phyloP scores from a whole-genome alignment of 2,113 vertebrate genomes.

The Rhynchomys soricoides region DNA sequence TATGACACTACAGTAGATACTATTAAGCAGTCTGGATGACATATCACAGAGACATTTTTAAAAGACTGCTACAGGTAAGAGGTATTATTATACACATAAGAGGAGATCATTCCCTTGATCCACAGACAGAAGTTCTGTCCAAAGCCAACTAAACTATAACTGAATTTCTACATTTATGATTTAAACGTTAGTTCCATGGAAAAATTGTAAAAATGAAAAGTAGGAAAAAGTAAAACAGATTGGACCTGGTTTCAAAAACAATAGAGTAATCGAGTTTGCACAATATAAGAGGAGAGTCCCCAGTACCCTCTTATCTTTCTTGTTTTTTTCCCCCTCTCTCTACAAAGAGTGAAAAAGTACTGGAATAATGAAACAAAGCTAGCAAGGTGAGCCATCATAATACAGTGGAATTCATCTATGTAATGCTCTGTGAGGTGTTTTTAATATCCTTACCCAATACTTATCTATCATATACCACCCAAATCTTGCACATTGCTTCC shows the following conservation, averaged over 20 bases:
- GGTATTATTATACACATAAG: conserved; percentile 66
- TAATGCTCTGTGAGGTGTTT: not conserved
- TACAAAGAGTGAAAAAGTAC: not conserved
- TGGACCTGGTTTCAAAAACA: not conserved
- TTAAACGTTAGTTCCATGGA: not conserved
- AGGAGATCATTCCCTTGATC: conserved; percentile 72
- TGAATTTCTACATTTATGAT: conserved; percentile 31
- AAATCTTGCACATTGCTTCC: not conserved
- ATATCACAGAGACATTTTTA: conserved; percentile 66
- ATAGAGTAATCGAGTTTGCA: not conserved
- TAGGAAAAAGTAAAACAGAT: not conserved
- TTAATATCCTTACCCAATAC: not conserved
- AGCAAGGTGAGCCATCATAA: not conserved
- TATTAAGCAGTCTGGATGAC: conserved; percentile 50
- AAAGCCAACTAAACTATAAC: conserved; percentile 43
- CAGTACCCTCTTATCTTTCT: not conserved
- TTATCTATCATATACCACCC: not conserved
- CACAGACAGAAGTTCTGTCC: conserved; percentile 53
- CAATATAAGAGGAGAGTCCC: not conserved
- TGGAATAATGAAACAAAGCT: not conserved
- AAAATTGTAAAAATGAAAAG: conserved; percentile 51
- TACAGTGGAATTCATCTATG: not conserved
- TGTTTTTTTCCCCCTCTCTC: not conserved
- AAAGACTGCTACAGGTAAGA: conserved; percentile 64
- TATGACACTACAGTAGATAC: conserved; percentile 55